Evolutionary conservation across 1,140 invertebrate genomes (phyloP), one percentile per base, ranked within the genome.

Genomic region (Orius insidiosus): DNA sequence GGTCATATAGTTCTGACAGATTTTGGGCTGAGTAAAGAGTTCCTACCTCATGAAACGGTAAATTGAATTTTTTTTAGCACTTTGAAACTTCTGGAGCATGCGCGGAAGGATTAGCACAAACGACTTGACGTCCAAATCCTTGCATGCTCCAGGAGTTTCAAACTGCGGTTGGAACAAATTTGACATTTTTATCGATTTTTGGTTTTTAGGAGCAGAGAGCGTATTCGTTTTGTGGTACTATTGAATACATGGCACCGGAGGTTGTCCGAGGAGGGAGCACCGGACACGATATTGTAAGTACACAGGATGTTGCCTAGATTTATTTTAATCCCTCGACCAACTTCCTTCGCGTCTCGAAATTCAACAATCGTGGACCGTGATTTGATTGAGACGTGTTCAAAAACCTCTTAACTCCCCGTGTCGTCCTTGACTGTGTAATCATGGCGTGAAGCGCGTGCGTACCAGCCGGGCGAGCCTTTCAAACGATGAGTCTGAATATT

Each of bases 201-300:
- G 49, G 36, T 39, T 52, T 55, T 7, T 42, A 76, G 60, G 71
- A 80, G 54, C 75, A 76, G 56, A 70, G 89, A 54, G 85, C 94
- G 0, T 94, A 90, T 66, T 95, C 90, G 13, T 98, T 96, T 66
- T 98, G 94, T 64, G 94, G 94, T 14, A 98, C 93, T 37, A 87
- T 97, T 51, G 93, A 97, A 60, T 92, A 90, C 59, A 93, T 92
- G 88, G 85, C 88, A 2, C 89, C 89, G 0, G 89, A 94, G 65
- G 82, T 94, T 10, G 84, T 94, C 24, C 67, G 77, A 51, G 81
- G 81, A 39, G 79, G 80, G 45, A 74, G 72, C 35, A 72, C 75
- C 44, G 88, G 88, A 24, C 88, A 94, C 63, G 84, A 92, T 74
- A 80, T 85, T 60, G 83, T 86, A 63, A 84, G 79, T 79, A 51